phyloP scores from a whole-genome alignment of 2,888 invertebrate species.

The Resseliella maxima region DNA sequence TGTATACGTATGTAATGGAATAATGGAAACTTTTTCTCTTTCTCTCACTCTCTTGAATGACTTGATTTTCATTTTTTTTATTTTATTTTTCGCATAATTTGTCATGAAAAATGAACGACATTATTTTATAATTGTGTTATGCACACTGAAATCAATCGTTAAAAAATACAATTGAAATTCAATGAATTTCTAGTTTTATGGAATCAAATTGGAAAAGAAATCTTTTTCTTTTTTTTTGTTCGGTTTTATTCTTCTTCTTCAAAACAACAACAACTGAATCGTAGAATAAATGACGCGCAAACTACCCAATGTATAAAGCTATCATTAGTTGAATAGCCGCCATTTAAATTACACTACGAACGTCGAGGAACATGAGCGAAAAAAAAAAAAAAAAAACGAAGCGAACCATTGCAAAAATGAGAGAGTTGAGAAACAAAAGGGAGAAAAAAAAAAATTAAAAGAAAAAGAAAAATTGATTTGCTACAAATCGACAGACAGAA shows the following conservation, averaged over 20 bases:
- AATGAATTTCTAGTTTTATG: neutral
- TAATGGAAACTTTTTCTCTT: constrained; percentile 51
- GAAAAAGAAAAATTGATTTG: neutral
- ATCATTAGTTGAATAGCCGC: constrained; percentile 55
- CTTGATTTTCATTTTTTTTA: neutral
- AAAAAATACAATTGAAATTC: neutral
- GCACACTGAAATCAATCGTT: neutral
- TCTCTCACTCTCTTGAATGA: neutral
- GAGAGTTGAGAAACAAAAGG: neutral
- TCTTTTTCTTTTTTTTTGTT: no score
- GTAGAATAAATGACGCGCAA: constrained; percentile 54
- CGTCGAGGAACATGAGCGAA: constrained; percentile 25
- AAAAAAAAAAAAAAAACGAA: neutral
- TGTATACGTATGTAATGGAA: constrained; percentile 20
- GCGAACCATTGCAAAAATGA: constrained; percentile 34
- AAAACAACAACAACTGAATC: constrained; percentile 28
- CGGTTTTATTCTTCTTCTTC: no score
- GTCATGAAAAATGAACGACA: neutral
- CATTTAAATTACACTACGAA: constrained; percentile 54
- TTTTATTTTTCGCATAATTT: neutral
- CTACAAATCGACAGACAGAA: no score
- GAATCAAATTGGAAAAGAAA: neutral
- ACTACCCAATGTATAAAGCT: constrained; percentile 51
- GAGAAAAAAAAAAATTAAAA: neutral
- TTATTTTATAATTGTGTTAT: neutral